Evolutionary conservation across 1,140 invertebrate species (phyloP).

Genomic region (Hyposmocoma kahamanoa): DNA sequence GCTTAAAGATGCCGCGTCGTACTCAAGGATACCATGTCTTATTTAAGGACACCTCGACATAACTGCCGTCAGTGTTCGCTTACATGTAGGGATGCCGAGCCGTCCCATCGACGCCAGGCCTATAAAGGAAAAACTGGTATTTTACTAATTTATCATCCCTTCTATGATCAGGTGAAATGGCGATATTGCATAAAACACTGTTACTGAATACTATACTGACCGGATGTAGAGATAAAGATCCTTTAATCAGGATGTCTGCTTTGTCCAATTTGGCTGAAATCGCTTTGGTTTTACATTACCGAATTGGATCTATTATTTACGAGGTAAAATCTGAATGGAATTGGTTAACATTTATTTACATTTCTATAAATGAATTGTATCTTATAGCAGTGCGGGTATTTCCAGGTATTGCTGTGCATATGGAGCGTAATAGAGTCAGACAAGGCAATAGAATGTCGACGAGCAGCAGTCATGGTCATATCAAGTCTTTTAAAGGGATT

Average conservation of each 20-base stretch:
- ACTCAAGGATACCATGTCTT: no score
- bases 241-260: constrained; percentile 85
- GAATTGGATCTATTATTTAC: constrained; percentile 80
- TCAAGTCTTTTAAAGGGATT: constrained; percentile 83
- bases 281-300: constrained; percentile 83
- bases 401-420: constrained; percentile 82
- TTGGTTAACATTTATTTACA: not conserved
- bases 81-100: no score
- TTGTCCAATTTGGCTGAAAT: constrained; percentile 90
- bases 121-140: no score
- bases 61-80: no score
- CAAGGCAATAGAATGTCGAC: constrained; percentile 79
- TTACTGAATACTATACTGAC: constrained; percentile 83
- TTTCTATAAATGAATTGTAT: not conserved
- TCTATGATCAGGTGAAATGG: constrained; percentile 81
- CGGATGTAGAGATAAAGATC: constrained; percentile 80
- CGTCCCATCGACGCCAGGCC: no score
- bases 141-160: no score
- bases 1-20: no score
- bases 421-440: constrained; percentile 80
- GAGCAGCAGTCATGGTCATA: constrained; percentile 86
- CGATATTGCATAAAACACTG: constrained; percentile 80
- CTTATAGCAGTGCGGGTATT: constrained; percentile 15
- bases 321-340: constrained; percentile 75
- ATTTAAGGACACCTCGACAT: no score